Evolutionary conservation across 2,797 vertebrate genomes (phyloP).

Genomic region (Acrocephalus scirpaceus): DNA sequence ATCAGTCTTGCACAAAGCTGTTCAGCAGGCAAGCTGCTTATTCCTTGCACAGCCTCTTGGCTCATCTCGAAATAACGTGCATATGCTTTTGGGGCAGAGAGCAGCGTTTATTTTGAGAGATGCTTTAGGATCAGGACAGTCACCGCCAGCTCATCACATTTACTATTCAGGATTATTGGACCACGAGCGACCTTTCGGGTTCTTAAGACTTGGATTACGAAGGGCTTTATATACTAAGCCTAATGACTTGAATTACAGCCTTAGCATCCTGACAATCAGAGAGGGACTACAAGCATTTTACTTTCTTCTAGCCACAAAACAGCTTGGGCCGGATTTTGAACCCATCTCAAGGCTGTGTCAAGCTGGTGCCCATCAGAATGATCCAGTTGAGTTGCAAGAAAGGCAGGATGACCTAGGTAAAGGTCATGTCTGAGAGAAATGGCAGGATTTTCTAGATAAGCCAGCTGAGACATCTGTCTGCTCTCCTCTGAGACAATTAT

Average conservation of each 20-base stretch:
- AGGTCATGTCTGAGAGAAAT: neutral
- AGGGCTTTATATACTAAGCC: constrained; percentile 50
- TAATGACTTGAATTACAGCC: constrained; percentile 59
- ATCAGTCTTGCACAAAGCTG: neutral
- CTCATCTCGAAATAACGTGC: neutral
- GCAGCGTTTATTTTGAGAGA: neutral
- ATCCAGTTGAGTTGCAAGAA: neutral
- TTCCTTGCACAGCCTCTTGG: neutral
- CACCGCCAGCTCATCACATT: constrained; percentile 15
- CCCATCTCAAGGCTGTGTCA: constrained; percentile 17
- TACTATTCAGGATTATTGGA: constrained; percentile 46
- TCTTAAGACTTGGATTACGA: constrained; percentile 63
- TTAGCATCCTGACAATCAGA: constrained; percentile 45
- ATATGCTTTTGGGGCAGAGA: constrained; percentile 18
- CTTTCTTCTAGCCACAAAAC: constrained; percentile 29
- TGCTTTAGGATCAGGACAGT: constrained; percentile 50
- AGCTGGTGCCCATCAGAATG: neutral
- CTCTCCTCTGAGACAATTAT: neutral
- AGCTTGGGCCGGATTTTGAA: constrained; percentile 18
- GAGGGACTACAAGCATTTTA: constrained; percentile 24
- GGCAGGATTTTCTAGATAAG: constrained; percentile 38
- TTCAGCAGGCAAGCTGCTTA: neutral
- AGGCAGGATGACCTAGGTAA: constrained; percentile 21
- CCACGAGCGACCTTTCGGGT: constrained; percentile 57
- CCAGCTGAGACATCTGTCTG: constrained; percentile 9